phyloP scores from a whole-genome alignment of 92 coral and sea anemone genomes.

The Desmophyllum pertusum region DNA sequence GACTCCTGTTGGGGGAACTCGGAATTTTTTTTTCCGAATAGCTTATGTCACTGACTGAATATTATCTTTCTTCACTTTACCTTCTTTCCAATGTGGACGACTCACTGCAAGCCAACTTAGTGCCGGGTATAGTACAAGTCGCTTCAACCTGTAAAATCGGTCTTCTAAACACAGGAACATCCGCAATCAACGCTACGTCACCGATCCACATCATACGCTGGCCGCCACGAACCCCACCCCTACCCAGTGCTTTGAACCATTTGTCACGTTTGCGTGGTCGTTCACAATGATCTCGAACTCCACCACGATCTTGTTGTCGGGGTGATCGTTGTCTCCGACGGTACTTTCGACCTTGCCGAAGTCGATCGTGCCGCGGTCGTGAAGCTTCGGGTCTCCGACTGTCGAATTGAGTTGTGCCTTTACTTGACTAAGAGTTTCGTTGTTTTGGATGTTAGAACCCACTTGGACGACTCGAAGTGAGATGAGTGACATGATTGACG shows the following conservation, averaged over 20 bases:
- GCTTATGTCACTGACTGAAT: too few relatives aligned
- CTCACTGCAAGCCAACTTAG: constrained; percentile 60
- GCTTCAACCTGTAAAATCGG: constrained; percentile 73
- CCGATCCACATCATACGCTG: constrained; percentile 96
- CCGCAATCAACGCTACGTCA: constrained; percentile 79
- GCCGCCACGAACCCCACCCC: constrained; percentile 91
- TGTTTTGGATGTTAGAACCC: constrained; percentile 67
- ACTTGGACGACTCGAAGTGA: constrained; percentile 52
- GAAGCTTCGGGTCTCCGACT: constrained; percentile 50
- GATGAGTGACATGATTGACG: constrained; percentile 76
- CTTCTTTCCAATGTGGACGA: constrained; percentile 46
- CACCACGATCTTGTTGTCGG: constrained; percentile 69
- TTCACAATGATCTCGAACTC: constrained; percentile 78
- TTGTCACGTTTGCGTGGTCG: constrained; percentile 79
- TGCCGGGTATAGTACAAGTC: constrained; percentile 51
- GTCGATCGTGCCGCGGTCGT: constrained; percentile 79
- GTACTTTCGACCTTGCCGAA: constrained; percentile 69
- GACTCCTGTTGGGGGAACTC: too few relatives aligned
- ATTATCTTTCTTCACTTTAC: too few relatives aligned
- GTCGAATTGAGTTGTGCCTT: constrained; percentile 47
- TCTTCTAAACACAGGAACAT: constrained; percentile 69
- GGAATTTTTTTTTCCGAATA: too few relatives aligned
- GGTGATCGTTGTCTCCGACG: constrained; percentile 32
- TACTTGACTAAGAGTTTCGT: not conserved
- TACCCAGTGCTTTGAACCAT: constrained; percentile 89